Evolutionary conservation across 2,113 vertebrate genomes (phyloP).

Genomic region (Nettapus auritus): DNA sequence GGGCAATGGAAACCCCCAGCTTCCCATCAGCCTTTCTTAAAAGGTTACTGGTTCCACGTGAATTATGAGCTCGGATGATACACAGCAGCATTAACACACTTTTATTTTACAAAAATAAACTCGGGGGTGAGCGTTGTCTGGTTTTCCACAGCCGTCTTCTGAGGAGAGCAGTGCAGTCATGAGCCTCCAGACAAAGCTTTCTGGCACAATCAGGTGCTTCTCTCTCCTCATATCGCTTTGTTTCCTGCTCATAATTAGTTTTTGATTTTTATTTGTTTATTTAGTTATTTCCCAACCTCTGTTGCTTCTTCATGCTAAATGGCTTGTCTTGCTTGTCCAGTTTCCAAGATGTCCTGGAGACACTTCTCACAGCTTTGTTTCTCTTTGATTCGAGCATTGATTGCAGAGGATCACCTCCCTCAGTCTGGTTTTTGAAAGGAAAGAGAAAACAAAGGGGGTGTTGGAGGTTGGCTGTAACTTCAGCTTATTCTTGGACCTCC

Average conservation of each 20-base stretch:
- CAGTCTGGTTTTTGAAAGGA: neutral
- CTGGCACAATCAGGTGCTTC: neutral
- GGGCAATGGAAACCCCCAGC: neutral
- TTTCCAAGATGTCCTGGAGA: neutral
- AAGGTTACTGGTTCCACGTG: neutral
- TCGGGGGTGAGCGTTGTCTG: accelerated
- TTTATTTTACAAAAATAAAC: slow-evolving; percentile 53
- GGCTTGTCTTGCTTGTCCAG: neutral
- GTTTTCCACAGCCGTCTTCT: neutral
- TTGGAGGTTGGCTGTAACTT: neutral
- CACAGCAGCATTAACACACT: neutral
- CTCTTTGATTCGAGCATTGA: neutral
- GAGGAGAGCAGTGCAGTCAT: neutral
- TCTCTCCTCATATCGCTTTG: neutral
- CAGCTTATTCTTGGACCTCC: neutral
- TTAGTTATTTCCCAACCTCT: neutral
- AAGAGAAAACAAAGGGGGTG: neutral
- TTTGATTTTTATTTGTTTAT: neutral
- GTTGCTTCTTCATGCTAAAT: neutral
- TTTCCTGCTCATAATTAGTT: neutral
- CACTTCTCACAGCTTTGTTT: accelerated
- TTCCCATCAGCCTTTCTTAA: neutral
- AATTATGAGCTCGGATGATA: neutral
- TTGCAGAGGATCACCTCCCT: slow-evolving; percentile 19
- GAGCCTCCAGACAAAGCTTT: neutral